Percentiles rank a stretch among this genome's conserved stretches.
These are phyloP conservation scores for Tubulanus polymorphus DNA, from an alignment of 2,888 invertebrate species.

Conservation along the genomic window DNA sequence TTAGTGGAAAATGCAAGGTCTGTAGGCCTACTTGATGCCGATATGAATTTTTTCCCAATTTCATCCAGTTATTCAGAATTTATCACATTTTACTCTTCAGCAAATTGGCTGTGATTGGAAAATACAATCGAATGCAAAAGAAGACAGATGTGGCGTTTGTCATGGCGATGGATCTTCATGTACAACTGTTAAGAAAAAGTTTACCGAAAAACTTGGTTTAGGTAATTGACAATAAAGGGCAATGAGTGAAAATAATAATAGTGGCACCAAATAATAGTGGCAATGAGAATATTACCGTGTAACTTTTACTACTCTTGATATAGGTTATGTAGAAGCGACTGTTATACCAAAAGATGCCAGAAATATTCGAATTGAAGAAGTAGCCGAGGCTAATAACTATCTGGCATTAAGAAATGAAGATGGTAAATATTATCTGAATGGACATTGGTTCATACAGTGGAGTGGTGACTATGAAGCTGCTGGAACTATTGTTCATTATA, in stretches of 20 bases:
- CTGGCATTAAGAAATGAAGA: constrained; percentile 71
- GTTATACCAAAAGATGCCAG: constrained; percentile 74
- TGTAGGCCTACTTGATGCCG: constrained; percentile 29
- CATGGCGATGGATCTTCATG: constrained; percentile 80
- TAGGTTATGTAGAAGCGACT: constrained; percentile 64
- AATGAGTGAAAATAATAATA: too few species aligned
- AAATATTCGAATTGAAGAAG: constrained; percentile 74
- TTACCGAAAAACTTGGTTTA: constrained; percentile 56
- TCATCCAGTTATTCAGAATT: constrained; percentile 1
- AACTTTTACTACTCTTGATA: constrained; percentile 4
- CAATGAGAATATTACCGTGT: too few species aligned
- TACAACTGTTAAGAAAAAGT: constrained; percentile 64
- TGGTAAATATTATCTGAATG: constrained; percentile 73
- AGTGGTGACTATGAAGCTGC: constrained; percentile 80
- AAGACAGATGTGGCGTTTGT: constrained; percentile 82
- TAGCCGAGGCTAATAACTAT: constrained; percentile 71
- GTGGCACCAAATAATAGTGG: too few species aligned
- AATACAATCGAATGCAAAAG: constrained; percentile 72
- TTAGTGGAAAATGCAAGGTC: constrained; percentile 71
- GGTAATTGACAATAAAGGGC: too few species aligned
- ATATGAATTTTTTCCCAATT: background rate
- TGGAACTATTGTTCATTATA: constrained; percentile 74
- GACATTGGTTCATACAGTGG: constrained; percentile 65
- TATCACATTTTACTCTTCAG: constrained; percentile 55
- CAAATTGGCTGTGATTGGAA: constrained; percentile 89